Evolutionary conservation across 2,113 vertebrate species (phyloP), one percentile per base, ranked within the genome.

Genomic region (Xenopus borealis): DNA sequence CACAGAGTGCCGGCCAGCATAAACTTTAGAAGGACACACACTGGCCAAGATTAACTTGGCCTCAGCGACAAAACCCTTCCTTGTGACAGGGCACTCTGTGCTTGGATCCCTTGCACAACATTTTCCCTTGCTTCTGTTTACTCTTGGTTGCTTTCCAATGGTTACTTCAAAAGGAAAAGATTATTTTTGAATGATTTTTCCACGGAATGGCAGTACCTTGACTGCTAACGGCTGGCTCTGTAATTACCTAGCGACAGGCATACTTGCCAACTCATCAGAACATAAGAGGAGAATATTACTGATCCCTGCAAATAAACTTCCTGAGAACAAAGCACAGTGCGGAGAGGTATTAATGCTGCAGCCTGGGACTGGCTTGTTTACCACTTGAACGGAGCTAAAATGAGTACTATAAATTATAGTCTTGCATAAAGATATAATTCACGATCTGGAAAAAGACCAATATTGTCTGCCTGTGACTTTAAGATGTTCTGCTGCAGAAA

Each of bases 11-110:
- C 14, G 58, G 74, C 74, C 74, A 77, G 74, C 74, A 69, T 77
- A 77, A 77, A 77, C 66, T 45, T 13, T 10, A 62, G 65, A 20
- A 75, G 66, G 47, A 70, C 50, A 53, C 65, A 47, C 52, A 59
- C 53, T 30, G n/a, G 79, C 79, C 79, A 78, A 70, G 71, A 69
- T 78, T 80, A 72, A 76, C 70, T 80, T 80, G 79, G 79, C 79
- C 46, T 16, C 33, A 16, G 71, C 45, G 71, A 80, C 75, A 80
- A 78, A 27, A 72, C 67, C 61, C 40, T 40, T 62, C 71, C 74
- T 80, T 80, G 62, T 78, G 70, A 72, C 79, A 67, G 62, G 19
- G 66, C 46, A 40, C 30, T 46, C 62, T 63, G 72, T 53, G 44
- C 47, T 33, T 6, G 47, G 67, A 55, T 63, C 66, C 62, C 33